Evolutionary conservation across 2,888 invertebrate species (phyloP).

Genomic region (Amiota communis): DNA sequence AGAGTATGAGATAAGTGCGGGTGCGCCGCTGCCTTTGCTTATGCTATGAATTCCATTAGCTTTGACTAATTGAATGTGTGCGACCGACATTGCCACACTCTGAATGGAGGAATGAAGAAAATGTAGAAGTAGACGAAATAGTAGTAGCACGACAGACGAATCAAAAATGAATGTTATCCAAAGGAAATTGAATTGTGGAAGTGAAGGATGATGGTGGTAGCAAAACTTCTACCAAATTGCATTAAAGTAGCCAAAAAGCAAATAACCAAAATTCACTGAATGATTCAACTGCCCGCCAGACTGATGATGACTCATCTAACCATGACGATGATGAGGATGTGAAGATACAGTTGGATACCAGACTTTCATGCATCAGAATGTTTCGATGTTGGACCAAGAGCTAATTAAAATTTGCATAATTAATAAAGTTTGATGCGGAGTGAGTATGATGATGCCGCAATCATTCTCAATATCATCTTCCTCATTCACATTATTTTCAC

Average conservation of each 20-base stretch:
- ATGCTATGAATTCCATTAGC: neutral
- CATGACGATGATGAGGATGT: too few relatives aligned
- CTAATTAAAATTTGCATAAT: constrained; percentile 65
- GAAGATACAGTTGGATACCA: too few relatives aligned
- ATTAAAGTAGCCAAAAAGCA: neutral
- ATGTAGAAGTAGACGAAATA: too few relatives aligned
- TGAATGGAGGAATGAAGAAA: neutral
- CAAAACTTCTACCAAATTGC: neutral
- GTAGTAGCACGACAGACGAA: neutral
- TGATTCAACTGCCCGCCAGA: neutral
- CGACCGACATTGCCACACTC: constrained; percentile 44
- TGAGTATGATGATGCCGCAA: too few relatives aligned
- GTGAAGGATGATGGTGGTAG: constrained; percentile 21
- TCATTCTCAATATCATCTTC: too few relatives aligned
- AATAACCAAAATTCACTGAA: neutral
- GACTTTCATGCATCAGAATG: too few relatives aligned
- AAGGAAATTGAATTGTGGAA: constrained; percentile 58
- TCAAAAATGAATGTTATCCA: constrained; percentile 4
- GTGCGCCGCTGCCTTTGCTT: constrained; percentile 20
- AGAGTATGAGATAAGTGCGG: too few relatives aligned
- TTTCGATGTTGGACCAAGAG: constrained; percentile 18
- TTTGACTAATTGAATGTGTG: constrained; percentile 55
- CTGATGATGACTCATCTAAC: too few relatives aligned
- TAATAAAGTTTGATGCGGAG: constrained; percentile 51
- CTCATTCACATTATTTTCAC: too few relatives aligned